Percentiles rank a stretch among this genome's conserved stretches.
phyloP scores from a whole-genome alignment of 2,113 vertebrate species.

The Orthonyx spaldingii region DNA sequence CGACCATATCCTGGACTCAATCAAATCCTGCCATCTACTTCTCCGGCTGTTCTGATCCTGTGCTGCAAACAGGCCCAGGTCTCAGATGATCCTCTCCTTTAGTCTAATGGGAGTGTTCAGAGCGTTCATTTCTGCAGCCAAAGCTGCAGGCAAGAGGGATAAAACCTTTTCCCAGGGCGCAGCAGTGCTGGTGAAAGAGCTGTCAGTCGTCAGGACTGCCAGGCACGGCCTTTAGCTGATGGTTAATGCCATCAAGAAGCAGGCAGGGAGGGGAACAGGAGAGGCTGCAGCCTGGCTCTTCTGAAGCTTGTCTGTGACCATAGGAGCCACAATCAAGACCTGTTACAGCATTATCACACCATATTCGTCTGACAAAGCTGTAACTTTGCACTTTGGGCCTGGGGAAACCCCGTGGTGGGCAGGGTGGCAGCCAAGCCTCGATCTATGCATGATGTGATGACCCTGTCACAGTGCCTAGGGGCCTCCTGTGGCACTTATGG shows the following conservation, averaged over 20 bases:
- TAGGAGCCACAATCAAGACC: neutral
- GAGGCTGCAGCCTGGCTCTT: neutral
- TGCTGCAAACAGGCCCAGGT: neutral
- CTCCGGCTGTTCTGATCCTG: neutral
- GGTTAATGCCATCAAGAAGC: neutral
- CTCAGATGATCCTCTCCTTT: neutral
- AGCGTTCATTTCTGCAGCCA: neutral
- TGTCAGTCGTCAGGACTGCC: neutral
- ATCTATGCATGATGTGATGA: neutral
- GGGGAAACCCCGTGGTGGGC: neutral
- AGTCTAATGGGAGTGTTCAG: neutral
- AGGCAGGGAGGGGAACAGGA: neutral
- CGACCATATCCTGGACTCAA: neutral
- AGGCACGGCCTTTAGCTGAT: neutral
- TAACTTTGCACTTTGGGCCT: neutral
- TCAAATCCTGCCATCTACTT: neutral
- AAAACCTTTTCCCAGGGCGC: neutral
- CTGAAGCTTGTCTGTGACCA: neutral
- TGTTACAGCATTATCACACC: neutral
- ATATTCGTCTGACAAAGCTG: neutral
- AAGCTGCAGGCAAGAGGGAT: neutral
- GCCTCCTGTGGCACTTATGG: accelerated
- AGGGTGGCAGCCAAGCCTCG: neutral
- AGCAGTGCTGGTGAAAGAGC: neutral
- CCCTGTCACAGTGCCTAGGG: neutral